Percentiles rank a stretch among this genome's conserved stretches.
phyloP scores from a whole-genome alignment of 1,140 invertebrate genomes.

The Megalonaias nervosa region DNA sequence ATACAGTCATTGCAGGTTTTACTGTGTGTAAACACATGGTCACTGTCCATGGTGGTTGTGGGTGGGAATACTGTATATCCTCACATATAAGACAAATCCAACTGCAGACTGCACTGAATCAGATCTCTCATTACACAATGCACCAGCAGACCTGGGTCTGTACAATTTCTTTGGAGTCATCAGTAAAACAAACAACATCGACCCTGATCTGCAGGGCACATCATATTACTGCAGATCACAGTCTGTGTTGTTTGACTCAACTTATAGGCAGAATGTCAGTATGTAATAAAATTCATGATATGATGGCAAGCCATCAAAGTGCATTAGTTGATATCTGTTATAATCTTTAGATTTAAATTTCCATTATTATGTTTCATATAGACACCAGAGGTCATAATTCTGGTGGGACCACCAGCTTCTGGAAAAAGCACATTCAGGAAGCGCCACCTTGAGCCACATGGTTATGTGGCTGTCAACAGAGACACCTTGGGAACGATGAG shows the following conservation, averaged over 20 bases:
- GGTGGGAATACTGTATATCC: neutral
- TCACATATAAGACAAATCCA: no score
- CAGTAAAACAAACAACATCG: no score
- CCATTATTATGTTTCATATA: conserved; percentile 20
- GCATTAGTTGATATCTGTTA: neutral
- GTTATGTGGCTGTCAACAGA: conserved; percentile 86
- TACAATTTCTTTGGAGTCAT: no score
- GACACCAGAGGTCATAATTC: conserved; percentile 77
- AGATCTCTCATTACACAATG: no score
- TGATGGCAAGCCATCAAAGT: neutral
- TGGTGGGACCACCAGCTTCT: conserved; percentile 89
- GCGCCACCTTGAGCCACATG: conserved; percentile 78
- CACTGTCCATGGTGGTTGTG: neutral
- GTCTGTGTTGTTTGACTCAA: no score
- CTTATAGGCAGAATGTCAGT: no score
- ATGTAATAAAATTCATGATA: no score
- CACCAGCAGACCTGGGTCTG: no score
- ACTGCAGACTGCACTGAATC: no score
- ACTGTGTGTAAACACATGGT: neutral
- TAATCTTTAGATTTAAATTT: neutral
- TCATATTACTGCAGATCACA: no score
- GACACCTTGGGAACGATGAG: conserved; percentile 88
- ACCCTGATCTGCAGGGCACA: no score
- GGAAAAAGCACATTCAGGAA: conserved; percentile 88
- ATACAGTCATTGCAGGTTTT: neutral